Evolutionary conservation across 2,888 invertebrate species (phyloP).

Genomic region (Patella caerulea): DNA sequence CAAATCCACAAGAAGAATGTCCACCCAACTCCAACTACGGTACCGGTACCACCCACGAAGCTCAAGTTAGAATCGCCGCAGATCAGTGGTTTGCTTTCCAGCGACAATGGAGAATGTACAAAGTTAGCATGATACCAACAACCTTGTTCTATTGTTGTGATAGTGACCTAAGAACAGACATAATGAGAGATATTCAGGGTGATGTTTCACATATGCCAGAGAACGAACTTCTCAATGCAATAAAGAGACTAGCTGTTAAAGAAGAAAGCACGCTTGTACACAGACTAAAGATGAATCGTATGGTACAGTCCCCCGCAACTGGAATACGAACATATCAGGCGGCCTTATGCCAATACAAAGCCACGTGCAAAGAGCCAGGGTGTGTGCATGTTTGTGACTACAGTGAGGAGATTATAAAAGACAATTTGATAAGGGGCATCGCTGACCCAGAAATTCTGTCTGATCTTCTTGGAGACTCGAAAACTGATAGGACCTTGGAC

Average conservation of each 20-base stretch:
- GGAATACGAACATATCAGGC: too few relatives aligned
- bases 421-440: too few relatives aligned
- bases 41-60: too few relatives aligned
- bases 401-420: too few relatives aligned
- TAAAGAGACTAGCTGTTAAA: neutral
- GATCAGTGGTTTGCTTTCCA: neutral
- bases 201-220: neutral
- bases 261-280: neutral
- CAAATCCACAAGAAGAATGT: neutral
- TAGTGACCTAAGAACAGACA: too few relatives aligned
- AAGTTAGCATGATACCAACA: neutral
- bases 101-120: neutral
- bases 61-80: too few relatives aligned
- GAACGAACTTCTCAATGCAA: neutral
- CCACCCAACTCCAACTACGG: neutral
- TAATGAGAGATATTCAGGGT: neutral
- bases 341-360: too few relatives aligned
- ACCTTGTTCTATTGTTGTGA: neutral
- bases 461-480: too few relatives aligned
- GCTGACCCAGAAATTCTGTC: too few relatives aligned
- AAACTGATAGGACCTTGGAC: too few relatives aligned
- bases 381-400: too few relatives aligned
- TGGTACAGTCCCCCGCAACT: neutral
- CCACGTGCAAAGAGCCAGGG: too few relatives aligned
- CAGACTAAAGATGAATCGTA: neutral